A percentile compares a stretch with the other conserved stretches of the same genome.
Conservation (phyloP, 2,797 vertebrate species). For the Platyrinchus mystaceus region DNA sequence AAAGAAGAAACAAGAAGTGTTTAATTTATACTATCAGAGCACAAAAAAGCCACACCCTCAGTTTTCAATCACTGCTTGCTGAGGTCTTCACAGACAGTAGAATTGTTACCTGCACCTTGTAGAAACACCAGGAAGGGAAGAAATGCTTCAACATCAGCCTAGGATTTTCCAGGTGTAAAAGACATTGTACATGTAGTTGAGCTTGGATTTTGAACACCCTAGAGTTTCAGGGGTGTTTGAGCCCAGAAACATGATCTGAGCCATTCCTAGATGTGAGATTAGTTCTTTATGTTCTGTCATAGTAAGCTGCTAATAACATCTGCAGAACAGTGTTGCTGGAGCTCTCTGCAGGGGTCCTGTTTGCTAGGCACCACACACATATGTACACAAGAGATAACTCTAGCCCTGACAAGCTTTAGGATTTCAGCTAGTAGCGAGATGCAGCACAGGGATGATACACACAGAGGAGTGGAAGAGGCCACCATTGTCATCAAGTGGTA, state of each 20-base stretch:
- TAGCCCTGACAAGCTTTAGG: neutral
- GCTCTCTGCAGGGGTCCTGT: neutral
- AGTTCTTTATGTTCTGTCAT: neutral
- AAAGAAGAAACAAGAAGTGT: neutral
- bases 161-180: neutral
- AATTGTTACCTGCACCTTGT: neutral
- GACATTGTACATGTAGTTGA: neutral
- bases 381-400: neutral
- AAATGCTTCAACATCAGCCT: neutral
- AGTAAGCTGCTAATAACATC: constrained; percentile 1
- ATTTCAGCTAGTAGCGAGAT: neutral
- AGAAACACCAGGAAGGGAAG: neutral
- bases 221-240: neutral
- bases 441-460: neutral
- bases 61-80: neutral
- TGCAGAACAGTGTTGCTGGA: neutral
- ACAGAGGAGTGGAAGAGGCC: neutral
- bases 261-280: neutral
- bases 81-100: neutral
- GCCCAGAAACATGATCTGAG: neutral
- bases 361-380: neutral
- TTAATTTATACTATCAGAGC: neutral
- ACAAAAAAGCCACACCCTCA: neutral
- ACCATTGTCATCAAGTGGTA: neutral
- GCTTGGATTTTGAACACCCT: neutral